Conservation (phyloP, 2,888 invertebrate species). For the Platycheirus albimanus region DNA sequence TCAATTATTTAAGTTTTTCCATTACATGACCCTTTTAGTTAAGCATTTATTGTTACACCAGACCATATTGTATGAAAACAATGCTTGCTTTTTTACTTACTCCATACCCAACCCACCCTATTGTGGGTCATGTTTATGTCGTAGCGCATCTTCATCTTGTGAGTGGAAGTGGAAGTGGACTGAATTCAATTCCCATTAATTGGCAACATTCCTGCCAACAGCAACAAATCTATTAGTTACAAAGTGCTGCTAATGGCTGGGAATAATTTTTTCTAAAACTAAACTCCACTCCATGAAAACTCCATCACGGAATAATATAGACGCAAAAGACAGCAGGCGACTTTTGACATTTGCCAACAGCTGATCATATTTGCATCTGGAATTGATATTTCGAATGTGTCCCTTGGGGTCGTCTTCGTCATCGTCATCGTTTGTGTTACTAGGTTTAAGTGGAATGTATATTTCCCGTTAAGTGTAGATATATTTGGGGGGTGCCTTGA, state of each 20-base stretch:
- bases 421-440: neutral
- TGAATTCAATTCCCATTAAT: conserved; percentile 50
- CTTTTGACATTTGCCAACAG: conserved; percentile 71
- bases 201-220: conserved; percentile 59
- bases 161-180: conserved; percentile 9
- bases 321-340: too few relatives aligned
- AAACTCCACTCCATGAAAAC: neutral
- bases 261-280: conserved; percentile 7
- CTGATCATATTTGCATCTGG: conserved; percentile 70
- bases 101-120: conserved; percentile 47
- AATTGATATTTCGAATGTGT: conserved; percentile 61
- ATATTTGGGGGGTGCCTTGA: conserved; percentile 41
- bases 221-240: conserved; percentile 26
- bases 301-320: neutral
- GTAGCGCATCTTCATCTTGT: conserved; percentile 17
- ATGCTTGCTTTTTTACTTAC: too few relatives aligned
- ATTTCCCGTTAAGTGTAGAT: too few relatives aligned
- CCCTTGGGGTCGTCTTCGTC: conserved; percentile 46
- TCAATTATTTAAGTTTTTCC: conserved; percentile 42
- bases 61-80: conserved; percentile 30
- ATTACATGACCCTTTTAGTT: conserved; percentile 61
- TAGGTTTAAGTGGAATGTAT: conserved; percentile 40
- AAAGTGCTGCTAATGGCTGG: conserved; percentile 42
- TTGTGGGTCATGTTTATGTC: conserved; percentile 10
- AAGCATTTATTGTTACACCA: conserved; percentile 38